phyloP scores from a whole-genome alignment of 2,113 vertebrate genomes.

The Ceratotherium simum region DNA sequence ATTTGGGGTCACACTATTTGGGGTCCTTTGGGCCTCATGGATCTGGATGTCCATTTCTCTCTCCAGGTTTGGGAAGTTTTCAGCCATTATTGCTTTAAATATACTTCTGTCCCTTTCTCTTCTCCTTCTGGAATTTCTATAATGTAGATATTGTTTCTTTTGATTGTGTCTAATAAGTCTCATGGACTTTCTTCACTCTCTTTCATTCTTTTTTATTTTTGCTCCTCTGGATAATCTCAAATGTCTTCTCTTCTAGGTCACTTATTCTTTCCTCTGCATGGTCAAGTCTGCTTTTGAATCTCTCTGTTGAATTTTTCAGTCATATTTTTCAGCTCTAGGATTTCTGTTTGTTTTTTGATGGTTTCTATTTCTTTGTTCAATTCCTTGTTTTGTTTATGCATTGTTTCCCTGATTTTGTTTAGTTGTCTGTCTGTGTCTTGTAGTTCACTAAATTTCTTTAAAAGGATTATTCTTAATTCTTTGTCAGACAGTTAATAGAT shows the following conservation, averaged over 20 bases:
- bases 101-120: background rate
- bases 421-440: background rate
- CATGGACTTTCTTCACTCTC: background rate
- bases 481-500: background rate
- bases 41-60: background rate
- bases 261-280: background rate
- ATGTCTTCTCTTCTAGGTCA: background rate
- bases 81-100: background rate
- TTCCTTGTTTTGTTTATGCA: background rate
- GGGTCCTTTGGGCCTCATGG: background rate
- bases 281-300: background rate
- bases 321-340: background rate
- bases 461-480: background rate
- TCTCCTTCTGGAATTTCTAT: background rate
- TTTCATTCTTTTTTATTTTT: background rate
- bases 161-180: background rate
- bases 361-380: background rate
- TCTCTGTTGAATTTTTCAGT: background rate
- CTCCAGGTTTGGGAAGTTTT: background rate
- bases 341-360: background rate
- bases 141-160: background rate
- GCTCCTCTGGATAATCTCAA: background rate
- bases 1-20: background rate
- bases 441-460: background rate
- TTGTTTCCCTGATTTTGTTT: background rate